A percentile compares a stretch with the other conserved stretches of the same genome.
Conservation (phyloP, 2,797 vertebrate species). For the Adelosebastes latens region DNA sequence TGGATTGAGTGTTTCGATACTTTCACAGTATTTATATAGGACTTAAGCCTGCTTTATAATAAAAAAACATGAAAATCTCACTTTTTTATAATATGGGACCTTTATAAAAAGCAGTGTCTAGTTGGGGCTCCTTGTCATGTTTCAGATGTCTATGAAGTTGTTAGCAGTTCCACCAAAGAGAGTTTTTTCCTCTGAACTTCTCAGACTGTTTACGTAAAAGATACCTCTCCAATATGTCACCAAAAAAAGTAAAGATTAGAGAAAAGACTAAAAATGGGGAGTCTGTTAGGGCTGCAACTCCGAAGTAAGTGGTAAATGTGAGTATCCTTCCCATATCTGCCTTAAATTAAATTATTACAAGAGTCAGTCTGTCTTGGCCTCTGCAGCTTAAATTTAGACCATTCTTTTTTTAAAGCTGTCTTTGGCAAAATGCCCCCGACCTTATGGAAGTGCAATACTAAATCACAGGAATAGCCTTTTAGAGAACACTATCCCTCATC, state of each 20-base stretch:
- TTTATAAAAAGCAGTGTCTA: no score
- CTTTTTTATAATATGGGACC: no score
- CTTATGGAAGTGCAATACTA: neutral
- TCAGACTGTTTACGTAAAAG: neutral
- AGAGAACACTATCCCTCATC: neutral
- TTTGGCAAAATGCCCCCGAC: neutral
- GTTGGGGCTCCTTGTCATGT: no score
- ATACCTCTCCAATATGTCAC: neutral
- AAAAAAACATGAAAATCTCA: no score
- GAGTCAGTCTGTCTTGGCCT: neutral
- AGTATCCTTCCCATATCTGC: neutral
- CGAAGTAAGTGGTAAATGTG: neutral
- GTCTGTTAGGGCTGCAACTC: neutral
- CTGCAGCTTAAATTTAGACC: neutral
- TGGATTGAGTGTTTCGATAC: no score
- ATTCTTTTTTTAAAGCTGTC: neutral
- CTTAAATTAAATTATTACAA: neutral
- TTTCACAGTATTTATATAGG: no score
- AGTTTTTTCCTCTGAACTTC: neutral
- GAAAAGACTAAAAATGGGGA: neutral
- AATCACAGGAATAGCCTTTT: neutral
- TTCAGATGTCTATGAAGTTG: no score
- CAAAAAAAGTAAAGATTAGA: neutral
- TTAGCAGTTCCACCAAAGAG: no score
- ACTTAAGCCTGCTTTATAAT: no score